Evolutionary conservation across 2,797 vertebrate species (phyloP), one percentile per base, ranked within the genome.

Genomic region (Tadarida brasiliensis): DNA sequence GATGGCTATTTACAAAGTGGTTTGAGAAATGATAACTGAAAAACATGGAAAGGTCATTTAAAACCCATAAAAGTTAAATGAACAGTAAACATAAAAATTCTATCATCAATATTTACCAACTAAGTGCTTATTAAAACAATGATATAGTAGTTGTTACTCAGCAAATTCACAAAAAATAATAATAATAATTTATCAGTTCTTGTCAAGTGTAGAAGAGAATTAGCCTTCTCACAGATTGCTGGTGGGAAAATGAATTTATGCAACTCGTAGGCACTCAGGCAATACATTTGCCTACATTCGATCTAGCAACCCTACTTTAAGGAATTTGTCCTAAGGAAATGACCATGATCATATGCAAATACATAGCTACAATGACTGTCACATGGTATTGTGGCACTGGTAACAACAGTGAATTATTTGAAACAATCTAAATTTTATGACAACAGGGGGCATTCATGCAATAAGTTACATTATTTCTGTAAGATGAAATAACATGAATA

Each of bases 151-250:
- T 68, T 26, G 68, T 56, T 57, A 56, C 44, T 61, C 71, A 94
- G 39, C 44, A 82, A 81, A 70, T 57, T 14, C 91, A 44, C 54
- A 96, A 91, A 92, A 70, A 19, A 49, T 86, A 44, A n/a, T n/a
- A 44, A 44, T 44, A 82, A 20, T 92, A 90, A 70, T 61, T 61
- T 77, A 73, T 67, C 71, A 68, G 51, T 91, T 26, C 30, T 61
- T 78, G 7, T 35, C 78, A 84, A 24, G 3, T 28, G 16, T 22
- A 78, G 81, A 63, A 47, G 54, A 39, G 87, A 90, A 87, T 63
- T 19, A 70, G 6, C 30, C 20, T 59, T 67, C 47, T 56, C 70
- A 19, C 2, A 65, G 73, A 89, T 9, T 65, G 6, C 5, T 63
- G 2, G 26, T 56, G 3, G 30, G 19, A 91, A 94, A 30, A 59